Percentiles rank a stretch among this genome's conserved stretches.
Conservation (phyloP, 2,888 invertebrate species). For the Carpatolechia fugitivella region DNA sequence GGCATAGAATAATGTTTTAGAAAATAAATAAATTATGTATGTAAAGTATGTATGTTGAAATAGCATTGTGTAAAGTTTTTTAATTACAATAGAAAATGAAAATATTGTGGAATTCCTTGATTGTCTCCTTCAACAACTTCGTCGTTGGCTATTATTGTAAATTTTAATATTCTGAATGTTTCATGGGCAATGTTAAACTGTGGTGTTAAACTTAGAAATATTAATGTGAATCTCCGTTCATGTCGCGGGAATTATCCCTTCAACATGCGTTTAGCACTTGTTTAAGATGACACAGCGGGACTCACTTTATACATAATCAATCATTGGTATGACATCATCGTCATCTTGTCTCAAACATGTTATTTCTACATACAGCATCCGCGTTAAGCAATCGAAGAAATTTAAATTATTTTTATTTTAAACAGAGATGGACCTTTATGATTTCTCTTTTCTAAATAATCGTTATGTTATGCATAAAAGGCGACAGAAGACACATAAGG, state of each 20-base stretch:
- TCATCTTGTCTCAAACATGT: conserved; percentile 7
- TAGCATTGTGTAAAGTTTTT: too few relatives aligned
- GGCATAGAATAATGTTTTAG: too few relatives aligned
- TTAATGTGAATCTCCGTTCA: not conserved
- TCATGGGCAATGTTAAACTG: not conserved
- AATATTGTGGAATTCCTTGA: too few relatives aligned
- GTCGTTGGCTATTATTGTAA: too few relatives aligned
- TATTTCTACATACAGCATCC: conserved; percentile 10
- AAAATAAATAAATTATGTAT: too few relatives aligned
- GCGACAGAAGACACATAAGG: not conserved
- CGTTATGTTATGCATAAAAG: not conserved
- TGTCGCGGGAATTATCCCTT: not conserved
- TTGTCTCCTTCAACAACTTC: too few relatives aligned
- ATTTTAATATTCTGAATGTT: not conserved
- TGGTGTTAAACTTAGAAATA: not conserved
- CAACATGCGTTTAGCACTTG: not conserved
- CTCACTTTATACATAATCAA: too few relatives aligned
- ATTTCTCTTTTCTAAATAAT: conserved; percentile 10
- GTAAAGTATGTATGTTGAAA: too few relatives aligned
- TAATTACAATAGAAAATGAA: too few relatives aligned
- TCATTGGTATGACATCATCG: conserved; percentile 15
- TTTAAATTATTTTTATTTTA: conserved; percentile 2
- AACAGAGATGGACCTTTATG: not conserved
- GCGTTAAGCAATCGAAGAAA: conserved; percentile 12
- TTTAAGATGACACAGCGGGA: conserved; percentile 10